These are phyloP conservation scores for Drosophila littoralis DNA, from an alignment of 1,140 invertebrate genomes.

Conservation along the genomic window DNA sequence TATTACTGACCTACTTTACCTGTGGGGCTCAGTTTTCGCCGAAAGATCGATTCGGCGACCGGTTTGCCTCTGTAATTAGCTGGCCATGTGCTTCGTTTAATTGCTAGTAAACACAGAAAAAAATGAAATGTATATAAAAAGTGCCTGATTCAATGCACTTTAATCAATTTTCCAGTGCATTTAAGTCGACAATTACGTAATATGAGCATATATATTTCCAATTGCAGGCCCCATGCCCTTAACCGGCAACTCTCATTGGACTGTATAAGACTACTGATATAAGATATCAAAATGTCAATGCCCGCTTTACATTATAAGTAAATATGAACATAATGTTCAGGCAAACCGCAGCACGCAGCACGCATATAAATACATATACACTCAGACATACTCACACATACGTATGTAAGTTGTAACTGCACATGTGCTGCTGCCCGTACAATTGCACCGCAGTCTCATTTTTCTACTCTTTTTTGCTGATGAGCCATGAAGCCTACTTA, in stretches of 20 bases:
- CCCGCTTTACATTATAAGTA: not conserved
- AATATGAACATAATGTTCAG: constrained; percentile 10
- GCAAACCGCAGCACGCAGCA: not conserved
- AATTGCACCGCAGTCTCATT: constrained; percentile 10
- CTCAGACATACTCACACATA: not conserved
- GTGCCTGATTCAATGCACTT: constrained; percentile 17
- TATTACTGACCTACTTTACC: constrained; percentile 72
- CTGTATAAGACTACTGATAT: constrained; percentile 10
- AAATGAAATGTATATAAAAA: constrained; percentile 1
- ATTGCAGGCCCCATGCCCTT: not conserved
- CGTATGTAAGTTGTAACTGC: not conserved
- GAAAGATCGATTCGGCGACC: constrained; percentile 34
- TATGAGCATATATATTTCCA: not conserved
- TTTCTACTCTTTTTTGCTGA: constrained; percentile 11
- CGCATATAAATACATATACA: not conserved
- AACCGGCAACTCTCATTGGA: constrained; percentile 6
- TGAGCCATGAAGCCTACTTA: constrained; percentile 6
- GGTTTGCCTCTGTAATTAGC: constrained; percentile 61
- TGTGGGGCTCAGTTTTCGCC: constrained; percentile 32
- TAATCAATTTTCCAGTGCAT: constrained; percentile 7
- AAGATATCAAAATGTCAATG: constrained; percentile 28
- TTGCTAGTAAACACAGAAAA: constrained; percentile 2
- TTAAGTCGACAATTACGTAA: constrained; percentile 25
- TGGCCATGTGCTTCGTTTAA: constrained; percentile 26
- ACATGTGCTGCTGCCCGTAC: constrained; percentile 2